Evolutionary conservation across 1,140 invertebrate genomes (phyloP).

Genomic region (Asobara japonica): DNA sequence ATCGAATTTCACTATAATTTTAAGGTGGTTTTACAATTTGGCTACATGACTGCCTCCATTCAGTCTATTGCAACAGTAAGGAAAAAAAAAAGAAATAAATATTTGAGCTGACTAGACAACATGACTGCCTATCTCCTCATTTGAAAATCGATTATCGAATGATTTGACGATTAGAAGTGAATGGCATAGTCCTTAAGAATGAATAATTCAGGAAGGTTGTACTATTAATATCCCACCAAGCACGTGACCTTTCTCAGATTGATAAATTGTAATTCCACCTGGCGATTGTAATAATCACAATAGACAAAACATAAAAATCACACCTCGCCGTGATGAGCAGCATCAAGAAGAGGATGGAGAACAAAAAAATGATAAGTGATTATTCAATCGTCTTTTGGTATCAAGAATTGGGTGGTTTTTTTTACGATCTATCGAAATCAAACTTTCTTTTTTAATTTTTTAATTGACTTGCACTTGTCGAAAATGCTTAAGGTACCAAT

Average conservation of each 20-base stretch:
- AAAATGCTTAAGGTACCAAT: no score
- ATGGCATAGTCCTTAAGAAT: slow-evolving; percentile 49
- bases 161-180: slow-evolving; percentile 15
- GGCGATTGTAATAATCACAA: slow-evolving; percentile 20
- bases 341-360: background rate
- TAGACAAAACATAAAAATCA: background rate
- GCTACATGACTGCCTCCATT: no score
- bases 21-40: no score
- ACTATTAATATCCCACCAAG: slow-evolving; percentile 53
- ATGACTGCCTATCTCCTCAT: background rate
- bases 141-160: background rate
- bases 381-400: no score
- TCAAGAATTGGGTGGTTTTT: no score
- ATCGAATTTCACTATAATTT: no score
- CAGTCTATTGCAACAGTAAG: no score
- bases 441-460: no score
- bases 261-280: background rate
- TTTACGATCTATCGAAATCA: no score
- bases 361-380: background rate
- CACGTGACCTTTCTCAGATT: slow-evolving; percentile 33
- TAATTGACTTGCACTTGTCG: no score
- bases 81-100: no score
- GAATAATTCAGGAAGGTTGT: slow-evolving; percentile 60
- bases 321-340: background rate
- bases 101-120: no score